phyloP scores from a whole-genome alignment of 1,140 invertebrate genomes.

The Saccostrea glomerata region DNA sequence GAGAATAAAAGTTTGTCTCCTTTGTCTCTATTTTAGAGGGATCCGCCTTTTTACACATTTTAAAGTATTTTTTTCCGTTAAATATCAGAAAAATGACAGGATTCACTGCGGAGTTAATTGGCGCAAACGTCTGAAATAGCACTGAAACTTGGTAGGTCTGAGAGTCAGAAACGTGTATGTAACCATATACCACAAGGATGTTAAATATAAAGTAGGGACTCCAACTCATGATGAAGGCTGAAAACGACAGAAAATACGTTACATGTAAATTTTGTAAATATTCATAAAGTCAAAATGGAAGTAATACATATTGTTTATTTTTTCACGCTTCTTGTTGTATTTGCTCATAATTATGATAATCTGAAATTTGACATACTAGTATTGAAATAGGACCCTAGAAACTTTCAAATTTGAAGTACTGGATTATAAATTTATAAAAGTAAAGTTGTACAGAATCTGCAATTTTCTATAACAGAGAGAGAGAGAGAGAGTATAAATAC shows the following conservation, averaged over 20 bases:
- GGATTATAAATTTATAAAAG: no score
- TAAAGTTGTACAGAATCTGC: no score
- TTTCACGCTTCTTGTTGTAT: no score
- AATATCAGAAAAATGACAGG: slow-evolving; percentile 6
- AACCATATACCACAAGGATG: background rate
- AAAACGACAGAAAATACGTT: background rate
- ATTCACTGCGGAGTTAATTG: slow-evolving; percentile 7
- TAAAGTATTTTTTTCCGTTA: background rate
- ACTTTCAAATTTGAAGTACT: no score
- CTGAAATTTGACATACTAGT: no score
- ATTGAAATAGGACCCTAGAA: no score
- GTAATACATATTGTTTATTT: no score
- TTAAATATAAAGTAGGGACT: slow-evolving; percentile 27
- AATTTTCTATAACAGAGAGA: no score
- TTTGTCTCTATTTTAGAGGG: background rate
- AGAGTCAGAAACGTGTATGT: background rate
- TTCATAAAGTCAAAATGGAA: no score
- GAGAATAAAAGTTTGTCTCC: no score
- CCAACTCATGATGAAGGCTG: slow-evolving; percentile 3
- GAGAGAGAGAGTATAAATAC: no score
- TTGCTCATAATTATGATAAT: no score
- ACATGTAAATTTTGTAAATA: background rate
- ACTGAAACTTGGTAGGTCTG: background rate
- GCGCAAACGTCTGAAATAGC: background rate
- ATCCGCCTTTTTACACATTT: background rate